These are phyloP conservation scores for Girardinichthys multiradiatus DNA, from an alignment of 2,113 vertebrate species.

Conservation along the genomic window DNA sequence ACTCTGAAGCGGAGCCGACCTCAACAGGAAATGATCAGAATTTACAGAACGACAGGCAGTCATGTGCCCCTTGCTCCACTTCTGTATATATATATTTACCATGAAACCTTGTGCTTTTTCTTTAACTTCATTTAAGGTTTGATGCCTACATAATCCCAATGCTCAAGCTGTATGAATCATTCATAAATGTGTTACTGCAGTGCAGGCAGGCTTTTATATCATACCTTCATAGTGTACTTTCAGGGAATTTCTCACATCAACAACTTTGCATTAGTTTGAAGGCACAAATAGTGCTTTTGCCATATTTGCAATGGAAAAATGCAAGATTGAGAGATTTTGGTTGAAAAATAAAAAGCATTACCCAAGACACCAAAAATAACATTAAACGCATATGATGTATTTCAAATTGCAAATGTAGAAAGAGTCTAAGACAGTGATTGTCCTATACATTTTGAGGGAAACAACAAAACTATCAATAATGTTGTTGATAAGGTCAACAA, in stretches of 20 bases:
- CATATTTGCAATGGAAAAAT: not conserved
- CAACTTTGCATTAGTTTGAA: conserved; percentile 11
- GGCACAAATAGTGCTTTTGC: conserved; percentile 8
- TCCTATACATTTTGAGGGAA: too few species aligned
- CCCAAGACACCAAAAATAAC: too few species aligned
- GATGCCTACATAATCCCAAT: conserved; percentile 16
- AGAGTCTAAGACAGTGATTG: too few species aligned
- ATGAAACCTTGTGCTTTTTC: not conserved
- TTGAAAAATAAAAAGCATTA: not conserved
- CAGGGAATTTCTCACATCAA: conserved; percentile 16
- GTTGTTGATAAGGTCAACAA: too few species aligned
- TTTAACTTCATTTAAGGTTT: conserved; percentile 14
- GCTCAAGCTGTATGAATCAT: conserved; percentile 60
- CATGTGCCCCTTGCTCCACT: not conserved
- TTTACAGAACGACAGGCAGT: not conserved
- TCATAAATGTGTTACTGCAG: conserved; percentile 64
- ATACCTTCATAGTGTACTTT: conserved; percentile 14
- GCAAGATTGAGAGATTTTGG: not conserved
- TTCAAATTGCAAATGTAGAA: too few species aligned
- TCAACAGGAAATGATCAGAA: not conserved
- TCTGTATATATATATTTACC: not conserved
- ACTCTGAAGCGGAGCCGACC: too few species aligned
- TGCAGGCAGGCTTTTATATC: conserved; percentile 10
- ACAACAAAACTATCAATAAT: too few species aligned
- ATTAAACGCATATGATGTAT: too few species aligned